Base-by-base conservation (phyloP, 2,113 vertebrate genomes). In the Leptocoma aspasia region DNA sequence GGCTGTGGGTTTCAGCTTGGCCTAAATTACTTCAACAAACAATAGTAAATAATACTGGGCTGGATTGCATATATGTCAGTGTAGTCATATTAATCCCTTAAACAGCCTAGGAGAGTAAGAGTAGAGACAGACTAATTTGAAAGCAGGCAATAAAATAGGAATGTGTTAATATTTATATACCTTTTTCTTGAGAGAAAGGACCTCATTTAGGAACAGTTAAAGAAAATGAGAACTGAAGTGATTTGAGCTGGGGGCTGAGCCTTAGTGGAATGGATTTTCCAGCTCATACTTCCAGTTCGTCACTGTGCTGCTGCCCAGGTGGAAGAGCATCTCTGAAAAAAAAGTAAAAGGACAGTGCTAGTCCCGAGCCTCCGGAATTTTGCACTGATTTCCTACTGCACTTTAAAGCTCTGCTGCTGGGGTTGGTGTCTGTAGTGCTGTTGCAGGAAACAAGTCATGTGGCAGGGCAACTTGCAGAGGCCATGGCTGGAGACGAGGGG, bases 361-460 rank as follows among this genome's bases (percentile, higher is more conserved):
- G 50, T 44, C 21, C 76, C 13, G 39, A 93, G 69, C 54, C 72
- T 57, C 71, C 13, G 5, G n/a, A 49, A 49, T 52, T 91, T 86
- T 91, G 80, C 88, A 92, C 86, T 61, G 54, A 54, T 88, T 78
- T 73, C 60, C 68, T 81, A 81, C 95, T 80, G 94, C 93, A 95
- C 94, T 96, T 95, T 92, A 92, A 89, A 68, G 66, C 39, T 37
- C 77, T 60, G 54, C 64, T 56, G 56, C 60, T 61, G 42, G 10
- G 54, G 39, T 27, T 70, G 59, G 61, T 49, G 50, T 78, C 82
- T 56, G 82, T 19, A 26, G 82, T 47, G 59, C 63, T 79, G 49
- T 26, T 35, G 57, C 86, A 92, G 91, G 71, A 92, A 65, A 31
- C n/a, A 41, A 56, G 21, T 5, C 6, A 0, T 4, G 37, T 53